Percentiles rank a stretch among this genome's conserved stretches.
Evolutionary conservation across 2,888 invertebrate genomes (phyloP).

Genomic region (Mantis religiosa): DNA sequence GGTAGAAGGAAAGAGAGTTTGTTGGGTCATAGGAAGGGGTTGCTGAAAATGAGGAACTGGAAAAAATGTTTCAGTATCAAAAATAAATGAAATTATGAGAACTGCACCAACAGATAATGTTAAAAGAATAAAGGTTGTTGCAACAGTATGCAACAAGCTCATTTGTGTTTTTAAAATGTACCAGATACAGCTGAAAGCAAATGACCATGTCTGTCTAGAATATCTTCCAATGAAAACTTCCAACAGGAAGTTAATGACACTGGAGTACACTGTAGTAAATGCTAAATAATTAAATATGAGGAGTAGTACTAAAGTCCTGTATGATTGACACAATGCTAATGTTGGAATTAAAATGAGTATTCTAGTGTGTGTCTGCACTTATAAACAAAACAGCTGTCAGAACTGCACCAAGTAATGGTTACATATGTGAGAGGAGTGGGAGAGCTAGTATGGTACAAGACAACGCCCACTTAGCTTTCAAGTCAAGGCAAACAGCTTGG

Average conservation of each 20-base stretch:
- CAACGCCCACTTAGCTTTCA: neutral
- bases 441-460: neutral
- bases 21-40: neutral
- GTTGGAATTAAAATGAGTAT: neutral
- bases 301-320: neutral
- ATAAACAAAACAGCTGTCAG: neutral
- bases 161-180: neutral
- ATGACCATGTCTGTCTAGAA: neutral
- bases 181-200: neutral
- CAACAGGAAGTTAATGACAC: neutral
- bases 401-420: neutral
- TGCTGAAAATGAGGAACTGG: neutral
- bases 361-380: neutral
- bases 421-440: neutral
- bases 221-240: neutral
- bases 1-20: neutral
- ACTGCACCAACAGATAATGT: neutral
- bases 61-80: neutral
- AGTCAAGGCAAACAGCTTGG: neutral
- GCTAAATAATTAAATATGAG: neutral
- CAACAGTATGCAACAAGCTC: neutral
- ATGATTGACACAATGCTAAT: neutral
- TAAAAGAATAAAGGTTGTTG: neutral
- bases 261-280: neutral
- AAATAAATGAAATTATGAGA: neutral